A percentile compares a stretch with the other conserved stretches of the same genome.
phyloP scores from a whole-genome alignment of 2,888 invertebrate genomes.

The Xiphydria camelus region DNA sequence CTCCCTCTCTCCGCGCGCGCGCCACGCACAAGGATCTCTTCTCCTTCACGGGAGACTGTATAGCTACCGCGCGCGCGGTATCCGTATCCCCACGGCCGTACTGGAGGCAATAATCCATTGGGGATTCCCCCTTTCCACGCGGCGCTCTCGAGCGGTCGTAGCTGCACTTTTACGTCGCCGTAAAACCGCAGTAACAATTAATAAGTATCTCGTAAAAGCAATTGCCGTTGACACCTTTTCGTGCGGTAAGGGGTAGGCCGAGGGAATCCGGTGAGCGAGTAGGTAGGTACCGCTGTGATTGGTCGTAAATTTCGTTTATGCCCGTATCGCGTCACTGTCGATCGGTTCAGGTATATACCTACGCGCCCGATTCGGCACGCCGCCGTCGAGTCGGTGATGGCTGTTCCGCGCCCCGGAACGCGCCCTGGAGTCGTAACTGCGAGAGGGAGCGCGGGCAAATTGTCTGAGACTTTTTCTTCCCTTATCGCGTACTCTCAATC shows the following conservation, averaged over 20 bases:
- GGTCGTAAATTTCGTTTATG: conserved; percentile 54
- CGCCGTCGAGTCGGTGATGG: too few relatives aligned
- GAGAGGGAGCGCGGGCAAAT: too few relatives aligned
- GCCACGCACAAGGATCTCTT: too few relatives aligned
- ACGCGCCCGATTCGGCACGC: too few relatives aligned
- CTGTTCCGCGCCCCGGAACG: too few relatives aligned
- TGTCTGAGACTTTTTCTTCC: too few relatives aligned
- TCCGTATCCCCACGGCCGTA: conserved; percentile 26
- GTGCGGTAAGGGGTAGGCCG: conserved; percentile 53
- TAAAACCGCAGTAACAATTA: conserved; percentile 64
- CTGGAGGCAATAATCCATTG: conserved; percentile 49
- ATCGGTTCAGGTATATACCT: conserved; percentile 48
- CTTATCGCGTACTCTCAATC: too few relatives aligned
- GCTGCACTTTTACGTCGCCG: conserved; percentile 61
- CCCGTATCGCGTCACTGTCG: conserved; percentile 50
- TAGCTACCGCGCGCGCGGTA: neutral
- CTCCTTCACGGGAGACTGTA: too few relatives aligned
- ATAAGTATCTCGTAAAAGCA: conserved; percentile 65
- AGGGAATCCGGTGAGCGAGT: conserved; percentile 2
- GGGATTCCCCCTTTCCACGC: conserved; percentile 37
- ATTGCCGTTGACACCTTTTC: conserved; percentile 64
- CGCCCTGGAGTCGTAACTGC: too few relatives aligned
- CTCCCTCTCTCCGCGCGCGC: neutral
- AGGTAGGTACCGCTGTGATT: conserved; percentile 40
- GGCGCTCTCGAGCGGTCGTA: conserved; percentile 48